Evolutionary conservation across 1,140 invertebrate genomes (phyloP), one percentile per base, ranked within the genome.

Genomic region (Drosophila tsacasi): DNA sequence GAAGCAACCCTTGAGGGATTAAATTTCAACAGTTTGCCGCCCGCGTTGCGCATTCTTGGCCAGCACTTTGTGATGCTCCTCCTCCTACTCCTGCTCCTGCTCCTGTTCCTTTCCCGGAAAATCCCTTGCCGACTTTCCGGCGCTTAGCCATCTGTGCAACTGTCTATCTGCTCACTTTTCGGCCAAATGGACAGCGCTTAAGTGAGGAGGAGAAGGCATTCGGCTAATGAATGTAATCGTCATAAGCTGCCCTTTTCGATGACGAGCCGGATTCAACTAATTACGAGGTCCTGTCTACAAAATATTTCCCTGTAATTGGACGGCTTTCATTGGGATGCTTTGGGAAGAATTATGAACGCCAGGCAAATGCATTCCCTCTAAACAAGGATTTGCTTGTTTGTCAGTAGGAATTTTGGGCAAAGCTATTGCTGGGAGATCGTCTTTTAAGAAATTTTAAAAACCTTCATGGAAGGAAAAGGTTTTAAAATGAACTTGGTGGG

Each of bases 1-100:
- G 85, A 90, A 90, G 85, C 85, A 90, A 89, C 85, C 85, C 85
- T 89, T 90, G 85, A 90, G 81, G 85, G 85, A 89, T 89, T 89
- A 89, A 85, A 85, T 89, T 89, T 89, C 85, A 90, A 90, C 85
- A 89, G 85, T 83, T 89, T 68, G 54, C 84, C 79, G 65, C 52
- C 77, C 81, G 76, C 81, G 73, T 77, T 89, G 81, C 84, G 85
- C 81, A 89, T 89, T 89, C 85, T 89, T 87, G 75, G 74, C 81
- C 72, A 50, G 68, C 80, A 89, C 83, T 89, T 87, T 60, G 67
- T 46, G 17, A 13, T 42, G 39, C 32, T 39, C 40, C 46, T 55
- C 39, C 68, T 21, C 32, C 54, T 46, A 30, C 63, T 69, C 59
- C 79, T 73, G 19, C 44, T 76, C 39, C 23, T 54, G 30, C 21